Conservation (phyloP, 2,888 invertebrate species). For the Xestobium rufovillosum region DNA sequence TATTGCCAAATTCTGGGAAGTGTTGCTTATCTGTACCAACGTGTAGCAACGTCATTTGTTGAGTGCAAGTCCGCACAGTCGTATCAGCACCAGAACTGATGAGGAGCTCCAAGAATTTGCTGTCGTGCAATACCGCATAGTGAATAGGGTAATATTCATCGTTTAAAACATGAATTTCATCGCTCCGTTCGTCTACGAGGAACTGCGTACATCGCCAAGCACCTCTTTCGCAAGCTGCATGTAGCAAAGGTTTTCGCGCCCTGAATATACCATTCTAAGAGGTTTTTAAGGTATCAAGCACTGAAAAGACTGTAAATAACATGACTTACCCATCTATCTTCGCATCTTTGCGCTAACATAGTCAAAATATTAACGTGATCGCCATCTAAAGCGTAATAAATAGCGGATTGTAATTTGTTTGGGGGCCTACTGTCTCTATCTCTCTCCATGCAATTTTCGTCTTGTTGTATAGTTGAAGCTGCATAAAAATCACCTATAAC, state of each 20-base stretch:
- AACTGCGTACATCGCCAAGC: constrained; percentile 67
- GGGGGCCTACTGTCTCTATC: constrained; percentile 39
- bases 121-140: constrained; percentile 65
- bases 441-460: constrained; percentile 46
- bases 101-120: constrained; percentile 58
- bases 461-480: constrained; percentile 43
- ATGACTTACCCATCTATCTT: constrained; percentile 59
- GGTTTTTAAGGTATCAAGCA: background rate
- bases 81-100: constrained; percentile 64
- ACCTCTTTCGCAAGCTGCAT: constrained; percentile 62
- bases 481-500: too few species aligned
- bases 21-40: too few species aligned
- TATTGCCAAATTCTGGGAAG: too few species aligned
- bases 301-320: too few species aligned
- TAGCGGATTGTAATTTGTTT: constrained; percentile 58
- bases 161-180: constrained; percentile 63
- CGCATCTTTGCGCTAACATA: constrained; percentile 57
- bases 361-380: constrained; percentile 63
- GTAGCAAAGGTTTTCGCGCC: constrained; percentile 54
- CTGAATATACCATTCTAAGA: constrained; percentile 45
- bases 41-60: constrained; percentile 63
- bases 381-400: constrained; percentile 65
- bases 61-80: constrained; percentile 60
- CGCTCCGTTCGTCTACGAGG: constrained; percentile 55
- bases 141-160: constrained; percentile 75